Evolutionary conservation across 1,140 invertebrate species (phyloP).

Genomic region (Phocides pigmalion): DNA sequence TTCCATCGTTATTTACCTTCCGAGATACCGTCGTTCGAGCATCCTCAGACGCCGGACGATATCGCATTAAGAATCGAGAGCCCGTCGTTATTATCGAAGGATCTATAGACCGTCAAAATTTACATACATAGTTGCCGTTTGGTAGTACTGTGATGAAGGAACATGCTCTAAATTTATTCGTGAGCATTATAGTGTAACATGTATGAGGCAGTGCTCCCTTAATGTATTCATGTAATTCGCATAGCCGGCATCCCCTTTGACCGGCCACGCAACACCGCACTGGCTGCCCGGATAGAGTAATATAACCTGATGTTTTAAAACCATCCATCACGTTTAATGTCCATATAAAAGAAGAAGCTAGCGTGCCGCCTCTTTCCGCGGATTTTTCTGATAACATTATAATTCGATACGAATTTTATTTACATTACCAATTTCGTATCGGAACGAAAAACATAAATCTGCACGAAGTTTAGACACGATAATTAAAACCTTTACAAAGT

Average conservation of each 20-base stretch:
- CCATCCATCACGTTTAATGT: slow-evolving; percentile 82
- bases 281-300: slow-evolving; percentile 74
- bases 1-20: slow-evolving; percentile 42
- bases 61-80: slow-evolving; percentile 41
- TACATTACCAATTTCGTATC: slow-evolving; percentile 35
- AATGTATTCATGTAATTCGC: slow-evolving; percentile 84
- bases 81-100: slow-evolving; percentile 40
- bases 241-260: slow-evolving; percentile 82
- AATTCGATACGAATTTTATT: slow-evolving; percentile 34
- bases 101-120: slow-evolving; percentile 62
- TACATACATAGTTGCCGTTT: slow-evolving; percentile 70
- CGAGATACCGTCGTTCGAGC: slow-evolving; percentile 32
- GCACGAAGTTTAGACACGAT: slow-evolving; percentile 35
- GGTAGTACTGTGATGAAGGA: slow-evolving; percentile 71
- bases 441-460: slow-evolving; percentile 32
- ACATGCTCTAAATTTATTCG: slow-evolving; percentile 78
- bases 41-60: slow-evolving; percentile 34
- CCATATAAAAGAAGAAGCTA: slow-evolving; percentile 77
- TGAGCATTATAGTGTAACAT: slow-evolving; percentile 80
- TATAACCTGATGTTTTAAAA: slow-evolving; percentile 82
- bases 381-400: slow-evolving; percentile 45
- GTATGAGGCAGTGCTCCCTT: slow-evolving; percentile 76
- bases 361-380: slow-evolving; percentile 58
- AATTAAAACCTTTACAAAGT: slow-evolving; percentile 37
- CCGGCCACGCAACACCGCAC: slow-evolving; percentile 80